Base-by-base conservation (phyloP, 1,140 invertebrate species). In the Pogonomyrmex californicus region DNA sequence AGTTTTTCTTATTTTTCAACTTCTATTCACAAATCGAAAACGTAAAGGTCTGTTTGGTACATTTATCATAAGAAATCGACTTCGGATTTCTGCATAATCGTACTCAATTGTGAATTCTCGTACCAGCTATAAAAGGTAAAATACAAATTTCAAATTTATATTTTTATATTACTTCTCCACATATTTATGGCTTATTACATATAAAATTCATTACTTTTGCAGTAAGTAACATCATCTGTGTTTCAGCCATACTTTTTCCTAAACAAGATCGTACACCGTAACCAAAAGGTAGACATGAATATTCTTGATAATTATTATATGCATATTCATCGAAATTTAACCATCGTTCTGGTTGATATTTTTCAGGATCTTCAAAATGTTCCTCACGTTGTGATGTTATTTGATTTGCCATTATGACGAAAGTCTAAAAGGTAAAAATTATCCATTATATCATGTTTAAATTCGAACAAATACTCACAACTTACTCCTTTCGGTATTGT, bases 331-430 rank as follows among this genome's bases (percentile, higher is more conserved):
- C 12, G 3, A 23, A 51, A 23, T 94, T 92, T 36, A 98, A 91
- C 98, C 96, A 98, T 86, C 97, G 95, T 93, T 97, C 97, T 10
- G 98, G 98, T 65, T 95, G 93, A 91, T 97, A 98, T 54, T 96
- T 96, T 7, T 95, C 92, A 0, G 97, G 96, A 88, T 97, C 96
- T 68, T 97, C 97, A 93, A 96, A 98, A 91, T 97, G 96, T 78
- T 97, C 96, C 63, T 97, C 96, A n/a, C 97, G 95, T 71, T 96
- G 93, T 58, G 96, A 96, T 1, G 97, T 94, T 54, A 97, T 96
- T 94, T 97, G 96, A 38, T 96, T 97, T 4, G 97, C 97, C 95
- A 97, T 97, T 88, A 98, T 96, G 0, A 98, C 95, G 23, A 97
- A 96, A 0, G 97, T 98, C 95, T 98, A 86, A 89, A 63, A 89